phyloP scores from a whole-genome alignment of 2,113 vertebrate species.

The Zonotrichia leucophrys region DNA sequence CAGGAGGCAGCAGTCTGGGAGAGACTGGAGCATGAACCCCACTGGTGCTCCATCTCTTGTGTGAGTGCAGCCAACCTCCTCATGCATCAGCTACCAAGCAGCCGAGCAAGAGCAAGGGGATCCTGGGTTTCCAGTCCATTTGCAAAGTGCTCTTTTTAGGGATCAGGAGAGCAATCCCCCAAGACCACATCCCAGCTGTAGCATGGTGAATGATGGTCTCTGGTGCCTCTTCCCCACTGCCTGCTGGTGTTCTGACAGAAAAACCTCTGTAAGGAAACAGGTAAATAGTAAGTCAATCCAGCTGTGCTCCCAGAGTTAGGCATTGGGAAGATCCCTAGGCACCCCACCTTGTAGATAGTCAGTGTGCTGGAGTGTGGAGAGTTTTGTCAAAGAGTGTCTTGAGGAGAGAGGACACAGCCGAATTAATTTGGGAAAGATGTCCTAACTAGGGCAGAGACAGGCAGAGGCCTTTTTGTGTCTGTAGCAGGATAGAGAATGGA shows the following conservation, averaged over 20 bases:
- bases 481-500: too few species aligned
- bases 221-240: background rate
- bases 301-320: background rate
- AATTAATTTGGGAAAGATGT: too few species aligned
- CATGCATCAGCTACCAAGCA: accelerated
- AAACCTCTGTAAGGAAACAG: background rate
- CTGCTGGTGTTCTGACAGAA: background rate
- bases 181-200: background rate
- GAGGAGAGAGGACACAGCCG: too few species aligned
- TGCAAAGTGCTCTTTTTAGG: background rate
- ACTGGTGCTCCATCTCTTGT: too few species aligned
- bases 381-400: too few species aligned
- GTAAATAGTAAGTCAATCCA: background rate
- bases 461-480: too few species aligned
- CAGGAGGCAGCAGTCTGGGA: background rate
- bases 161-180: background rate
- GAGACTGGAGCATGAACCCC: background rate
- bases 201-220: accelerated
- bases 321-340: background rate
- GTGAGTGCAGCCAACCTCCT: background rate
- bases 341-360: accelerated
- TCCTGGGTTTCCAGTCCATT: accelerated
- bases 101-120: background rate
- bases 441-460: too few species aligned
- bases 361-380: too few species aligned